A percentile compares a stretch with the other conserved stretches of the same genome.
phyloP scores from a whole-genome alignment of 2,797 vertebrate genomes.

The Macroramphosus scolopax region DNA sequence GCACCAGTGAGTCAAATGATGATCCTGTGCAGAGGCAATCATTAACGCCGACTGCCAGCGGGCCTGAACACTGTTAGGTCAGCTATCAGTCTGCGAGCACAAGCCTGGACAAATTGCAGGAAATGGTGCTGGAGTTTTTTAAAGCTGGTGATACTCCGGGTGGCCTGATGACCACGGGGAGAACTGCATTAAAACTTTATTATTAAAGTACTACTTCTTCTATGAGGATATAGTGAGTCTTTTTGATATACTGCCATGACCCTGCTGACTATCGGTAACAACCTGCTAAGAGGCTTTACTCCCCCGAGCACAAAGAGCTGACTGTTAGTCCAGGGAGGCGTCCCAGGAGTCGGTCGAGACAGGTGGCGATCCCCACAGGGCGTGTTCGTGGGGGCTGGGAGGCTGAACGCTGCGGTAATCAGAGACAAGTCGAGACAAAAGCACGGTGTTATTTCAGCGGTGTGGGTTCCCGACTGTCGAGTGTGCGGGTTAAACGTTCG shows the following conservation, averaged over 20 bases:
- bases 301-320: constrained; percentile 63
- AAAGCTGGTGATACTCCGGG: too few relatives aligned
- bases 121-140: too few relatives aligned
- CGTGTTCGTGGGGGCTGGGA: constrained; percentile 64
- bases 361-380: constrained; percentile 77
- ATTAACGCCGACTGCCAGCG: constrained; percentile 43
- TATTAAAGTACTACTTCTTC: constrained; percentile 6
- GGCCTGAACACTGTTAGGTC: constrained; percentile 32
- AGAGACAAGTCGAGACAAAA: constrained; percentile 72
- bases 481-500: constrained; percentile 41
- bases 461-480: constrained; percentile 54
- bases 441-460: constrained; percentile 44
- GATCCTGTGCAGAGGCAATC: constrained; percentile 51
- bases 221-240: too few relatives aligned
- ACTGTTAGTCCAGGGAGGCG: constrained; percentile 60
- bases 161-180: too few relatives aligned
- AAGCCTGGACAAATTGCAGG: too few relatives aligned
- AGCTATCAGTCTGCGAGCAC: constrained; percentile 31
- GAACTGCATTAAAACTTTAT: too few relatives aligned
- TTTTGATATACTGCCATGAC: too few relatives aligned
- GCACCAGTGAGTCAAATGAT: constrained; percentile 31
- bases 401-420: constrained; percentile 58
- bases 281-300: constrained; percentile 68
- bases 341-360: constrained; percentile 67
- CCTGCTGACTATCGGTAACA: constrained; percentile 64